Conservation (phyloP, 2,113 vertebrate genomes). For the Ia io region DNA sequence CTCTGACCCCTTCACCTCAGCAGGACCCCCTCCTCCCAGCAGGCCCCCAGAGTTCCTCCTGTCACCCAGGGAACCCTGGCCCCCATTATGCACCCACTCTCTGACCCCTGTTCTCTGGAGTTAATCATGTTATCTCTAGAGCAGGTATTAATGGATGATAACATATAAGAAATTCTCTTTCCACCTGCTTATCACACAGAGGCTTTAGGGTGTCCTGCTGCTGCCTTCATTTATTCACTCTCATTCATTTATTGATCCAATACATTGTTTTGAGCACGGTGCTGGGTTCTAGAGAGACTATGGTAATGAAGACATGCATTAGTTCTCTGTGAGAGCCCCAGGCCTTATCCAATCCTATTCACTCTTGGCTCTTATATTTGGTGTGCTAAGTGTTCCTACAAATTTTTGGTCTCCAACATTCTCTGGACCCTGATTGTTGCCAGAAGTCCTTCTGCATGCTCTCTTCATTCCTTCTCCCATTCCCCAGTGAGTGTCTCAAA, state of each 20-base stretch:
- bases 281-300: neutral
- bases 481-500: neutral
- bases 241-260: neutral
- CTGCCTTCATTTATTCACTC: neutral
- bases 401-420: neutral
- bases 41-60: neutral
- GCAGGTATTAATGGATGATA: conserved; percentile 13
- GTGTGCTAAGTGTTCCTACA: neutral
- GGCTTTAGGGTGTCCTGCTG: neutral
- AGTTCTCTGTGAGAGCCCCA: neutral
- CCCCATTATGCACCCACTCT: neutral
- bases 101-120: neutral
- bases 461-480: neutral
- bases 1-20: neutral
- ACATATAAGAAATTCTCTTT: conserved; percentile 14
- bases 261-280: neutral
- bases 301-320: neutral
- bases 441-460: neutral
- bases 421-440: neutral
- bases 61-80: neutral
- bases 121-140: conserved; percentile 25
- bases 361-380: neutral
- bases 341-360: neutral
- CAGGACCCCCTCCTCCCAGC: neutral
- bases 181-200: neutral